Evolutionary conservation across 2,113 vertebrate genomes (phyloP).

Genomic region (Phainopepla nitens): DNA sequence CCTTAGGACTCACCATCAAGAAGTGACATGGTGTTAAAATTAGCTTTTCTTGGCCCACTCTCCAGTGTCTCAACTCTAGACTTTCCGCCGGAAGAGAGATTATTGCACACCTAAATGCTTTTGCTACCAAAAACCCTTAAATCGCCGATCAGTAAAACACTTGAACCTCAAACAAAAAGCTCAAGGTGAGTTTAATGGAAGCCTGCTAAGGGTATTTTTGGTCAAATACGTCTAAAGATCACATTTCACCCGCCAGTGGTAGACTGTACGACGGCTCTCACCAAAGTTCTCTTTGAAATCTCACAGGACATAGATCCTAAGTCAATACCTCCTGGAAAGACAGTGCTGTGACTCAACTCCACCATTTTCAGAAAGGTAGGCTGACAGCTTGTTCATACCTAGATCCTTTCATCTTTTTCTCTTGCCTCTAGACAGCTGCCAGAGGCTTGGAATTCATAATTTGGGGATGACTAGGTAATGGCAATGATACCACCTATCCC

Average conservation of each 20-base stretch:
- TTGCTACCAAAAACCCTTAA: background rate
- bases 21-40: background rate
- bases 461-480: background rate
- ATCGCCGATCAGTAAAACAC: background rate
- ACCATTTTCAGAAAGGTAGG: background rate
- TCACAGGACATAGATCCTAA: background rate
- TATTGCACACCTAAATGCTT: background rate
- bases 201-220: background rate
- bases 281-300: background rate
- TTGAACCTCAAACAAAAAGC: background rate
- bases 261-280: accelerated
- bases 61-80: background rate
- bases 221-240: background rate
- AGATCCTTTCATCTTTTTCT: background rate
- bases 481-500: background rate
- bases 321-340: background rate
- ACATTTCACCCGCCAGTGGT: background rate
- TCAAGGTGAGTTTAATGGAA: background rate
- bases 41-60: background rate
- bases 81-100: accelerated
- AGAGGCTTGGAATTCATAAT: background rate
- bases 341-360: background rate
- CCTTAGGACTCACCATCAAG: background rate
- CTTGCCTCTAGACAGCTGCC: background rate
- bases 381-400: background rate